Base-by-base conservation (phyloP, 2,888 invertebrate genomes). In the Oegoconia quadripuncta region DNA sequence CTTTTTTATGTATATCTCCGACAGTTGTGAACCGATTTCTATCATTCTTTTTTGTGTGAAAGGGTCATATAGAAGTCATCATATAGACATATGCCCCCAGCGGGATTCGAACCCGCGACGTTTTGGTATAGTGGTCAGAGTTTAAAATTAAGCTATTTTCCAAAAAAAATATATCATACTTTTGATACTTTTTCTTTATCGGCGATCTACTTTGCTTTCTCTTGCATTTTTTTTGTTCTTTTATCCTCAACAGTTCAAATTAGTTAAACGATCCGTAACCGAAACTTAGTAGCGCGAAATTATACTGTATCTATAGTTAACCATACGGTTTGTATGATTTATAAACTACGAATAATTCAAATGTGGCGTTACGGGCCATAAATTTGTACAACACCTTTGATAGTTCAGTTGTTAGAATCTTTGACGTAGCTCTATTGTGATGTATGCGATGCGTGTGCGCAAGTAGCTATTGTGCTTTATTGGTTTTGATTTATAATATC, bases 301-400 rank as follows among this genome's bases (percentile, higher is more conserved):
- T 71, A 62, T 56, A 48, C 50, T 46, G 38, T 39, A 42, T 39
- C 55, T 43, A 50, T 47, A 52, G 49, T 44, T 60, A 60, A 45
- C 42, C 46, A 44, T 62, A 62, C 57, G 55, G 48, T 57, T 55
- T 53, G 43, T 47, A 50, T 62, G 63, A 68, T 69, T 65, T 68
- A 67, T 54, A 44, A 48, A 44, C 44, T 52, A 42, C 41, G 47
- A 63, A 71, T 73, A 69, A 75, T 76, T 61, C 52, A 63, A 64
- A 71, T 68, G 68, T 56, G 72, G 68, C 65, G 74, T 73, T 72
- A 74, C 68, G 75, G 72, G 43, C 67, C 77, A 73, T 81, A 81
- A 81, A 83, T 81, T 74, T 67, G 67, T 61, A 68, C 63, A 55
- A 60, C 61, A 63, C 73, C 65, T 72, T 74, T 74, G 58, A 66